Evolutionary conservation across 2,113 vertebrate species (phyloP).

Genomic region (Hucho hucho): DNA sequence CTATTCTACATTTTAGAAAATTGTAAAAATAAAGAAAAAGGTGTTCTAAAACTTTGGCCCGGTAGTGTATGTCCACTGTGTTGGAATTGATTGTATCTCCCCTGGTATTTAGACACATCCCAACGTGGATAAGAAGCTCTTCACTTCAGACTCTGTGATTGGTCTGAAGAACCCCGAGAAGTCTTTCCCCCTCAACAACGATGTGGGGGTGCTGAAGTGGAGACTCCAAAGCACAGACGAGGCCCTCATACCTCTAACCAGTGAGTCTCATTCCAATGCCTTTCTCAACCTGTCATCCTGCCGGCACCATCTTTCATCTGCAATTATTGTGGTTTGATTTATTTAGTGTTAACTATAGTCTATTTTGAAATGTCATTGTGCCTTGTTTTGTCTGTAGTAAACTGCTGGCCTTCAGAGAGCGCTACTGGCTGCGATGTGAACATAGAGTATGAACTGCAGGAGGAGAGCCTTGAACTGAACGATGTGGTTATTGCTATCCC

Average conservation of each 20-base stretch:
- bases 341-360: neutral
- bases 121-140: conserved; percentile 98
- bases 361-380: neutral
- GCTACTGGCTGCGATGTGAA: conserved; percentile 91
- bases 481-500: conserved; percentile 94
- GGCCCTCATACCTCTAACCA: conserved; percentile 92
- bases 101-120: conserved; percentile 85
- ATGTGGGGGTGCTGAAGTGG: conserved; percentile 96
- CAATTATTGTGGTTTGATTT: neutral
- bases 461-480: conserved; percentile 90
- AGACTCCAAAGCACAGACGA: conserved; percentile 94
- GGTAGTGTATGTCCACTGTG: neutral
- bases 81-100: neutral
- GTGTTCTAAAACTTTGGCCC: too few species aligned
- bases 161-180: conserved; percentile 97
- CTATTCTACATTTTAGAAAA: too few species aligned
- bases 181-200: conserved; percentile 92
- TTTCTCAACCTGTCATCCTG: neutral
- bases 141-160: conserved; percentile 89
- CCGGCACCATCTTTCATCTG: neutral
- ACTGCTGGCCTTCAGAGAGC: conserved; percentile 99
- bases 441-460: conserved; percentile 97
- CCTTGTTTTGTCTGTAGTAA: conserved; percentile 76
- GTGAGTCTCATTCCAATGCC: conserved; percentile 69
- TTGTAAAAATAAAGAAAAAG: too few species aligned